A percentile compares a stretch with the other conserved stretches of the same genome.
phyloP scores from a whole-genome alignment of 2,888 invertebrate species.

The Nemoura dubitans region DNA sequence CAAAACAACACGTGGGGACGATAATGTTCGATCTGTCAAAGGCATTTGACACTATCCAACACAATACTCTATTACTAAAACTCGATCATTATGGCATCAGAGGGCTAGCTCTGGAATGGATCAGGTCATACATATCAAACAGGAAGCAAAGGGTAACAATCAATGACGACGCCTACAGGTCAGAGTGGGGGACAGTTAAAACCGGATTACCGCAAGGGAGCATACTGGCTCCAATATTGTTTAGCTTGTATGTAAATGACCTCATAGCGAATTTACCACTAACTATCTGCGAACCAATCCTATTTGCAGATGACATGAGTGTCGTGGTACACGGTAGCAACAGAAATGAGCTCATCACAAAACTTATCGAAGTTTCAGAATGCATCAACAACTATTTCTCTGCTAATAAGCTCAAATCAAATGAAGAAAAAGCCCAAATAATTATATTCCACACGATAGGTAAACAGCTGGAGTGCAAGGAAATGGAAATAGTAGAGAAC shows the following conservation, averaged over 20 bases:
- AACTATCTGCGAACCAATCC: background rate
- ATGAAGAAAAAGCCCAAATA: background rate
- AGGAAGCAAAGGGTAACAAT: constrained; percentile 27
- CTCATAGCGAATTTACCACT: background rate
- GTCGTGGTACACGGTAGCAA: background rate
- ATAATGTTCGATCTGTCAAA: constrained; percentile 33
- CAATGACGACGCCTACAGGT: background rate
- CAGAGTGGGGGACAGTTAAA: background rate
- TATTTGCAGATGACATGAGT: constrained; percentile 25
- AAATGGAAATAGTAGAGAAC: background rate
- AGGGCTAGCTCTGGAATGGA: background rate
- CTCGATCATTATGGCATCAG: constrained; percentile 7
- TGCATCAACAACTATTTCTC: background rate
- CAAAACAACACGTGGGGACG: constrained; percentile 15
- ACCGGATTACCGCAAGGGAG: constrained; percentile 25
- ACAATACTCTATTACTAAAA: background rate
- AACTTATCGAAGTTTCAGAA: background rate
- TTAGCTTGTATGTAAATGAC: constrained; percentile 1
- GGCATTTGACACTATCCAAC: constrained; percentile 36
- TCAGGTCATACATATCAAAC: constrained; percentile 1
- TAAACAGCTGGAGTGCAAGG: background rate
- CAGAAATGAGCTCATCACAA: background rate
- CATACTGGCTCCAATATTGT: constrained; percentile 12
- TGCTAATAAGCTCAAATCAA: background rate
- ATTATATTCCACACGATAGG: background rate